These are phyloP conservation scores for Orgyia antiqua DNA, from an alignment of 2,888 invertebrate species.

Conservation along the genomic window DNA sequence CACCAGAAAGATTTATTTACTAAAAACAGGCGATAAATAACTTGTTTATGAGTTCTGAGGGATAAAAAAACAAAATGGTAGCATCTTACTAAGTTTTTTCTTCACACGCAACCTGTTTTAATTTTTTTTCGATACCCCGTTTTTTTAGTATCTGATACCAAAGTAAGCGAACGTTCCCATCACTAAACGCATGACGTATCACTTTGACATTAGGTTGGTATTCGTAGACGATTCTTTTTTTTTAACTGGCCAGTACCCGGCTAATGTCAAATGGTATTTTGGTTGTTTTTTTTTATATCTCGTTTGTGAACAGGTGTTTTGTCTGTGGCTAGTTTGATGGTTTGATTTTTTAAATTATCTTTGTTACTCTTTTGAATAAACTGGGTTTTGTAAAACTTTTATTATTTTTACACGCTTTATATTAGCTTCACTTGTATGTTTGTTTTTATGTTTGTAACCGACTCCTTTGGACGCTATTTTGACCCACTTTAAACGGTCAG, in stretches of 20 bases:
- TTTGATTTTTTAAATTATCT: conserved; percentile 13
- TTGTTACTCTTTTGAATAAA: conserved; percentile 3
- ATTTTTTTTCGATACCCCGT: conserved; percentile 33
- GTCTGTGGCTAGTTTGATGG: conserved; percentile 20
- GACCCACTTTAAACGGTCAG: no score
- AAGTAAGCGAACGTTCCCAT: conserved; percentile 7
- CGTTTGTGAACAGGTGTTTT: conserved; percentile 39
- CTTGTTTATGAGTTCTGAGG: conserved; percentile 19
- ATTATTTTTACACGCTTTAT: no score
- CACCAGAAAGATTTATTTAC: conserved; percentile 22
- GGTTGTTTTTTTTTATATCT: conserved; percentile 22
- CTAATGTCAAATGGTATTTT: conserved; percentile 36
- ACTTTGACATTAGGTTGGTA: conserved; percentile 10
- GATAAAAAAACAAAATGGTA: conserved; percentile 28
- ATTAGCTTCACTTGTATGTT: no score
- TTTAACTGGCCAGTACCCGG: conserved; percentile 12
- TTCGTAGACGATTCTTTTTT: conserved; percentile 9
- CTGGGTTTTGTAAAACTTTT: neutral
- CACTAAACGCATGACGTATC: conserved; percentile 16
- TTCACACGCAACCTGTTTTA: conserved; percentile 42
- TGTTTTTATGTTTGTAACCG: no score
- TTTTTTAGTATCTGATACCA: conserved; percentile 22
- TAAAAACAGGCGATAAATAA: conserved; percentile 34
- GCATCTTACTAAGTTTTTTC: conserved; percentile 43
- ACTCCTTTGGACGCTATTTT: no score